Base-by-base conservation (phyloP, 2,888 invertebrate species). In the Agonopterix alstromeriana region DNA sequence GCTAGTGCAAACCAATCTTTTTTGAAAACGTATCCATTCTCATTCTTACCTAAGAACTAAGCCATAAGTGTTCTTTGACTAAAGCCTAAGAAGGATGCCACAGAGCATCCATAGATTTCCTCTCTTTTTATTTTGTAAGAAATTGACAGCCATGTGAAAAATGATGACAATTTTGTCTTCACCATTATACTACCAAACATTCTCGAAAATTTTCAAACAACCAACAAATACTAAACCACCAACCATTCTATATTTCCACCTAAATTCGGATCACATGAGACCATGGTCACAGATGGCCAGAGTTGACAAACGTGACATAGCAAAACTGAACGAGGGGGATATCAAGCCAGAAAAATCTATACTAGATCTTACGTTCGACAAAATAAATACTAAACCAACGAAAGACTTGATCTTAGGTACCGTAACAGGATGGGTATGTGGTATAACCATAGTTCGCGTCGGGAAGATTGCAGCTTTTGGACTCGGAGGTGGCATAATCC, bases 391-490 rank as follows among this genome's bases (percentile, higher is more conserved):
- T 17, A 76, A 67, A 12, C 72, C 75, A 8, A 74, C 67, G 27
- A 77, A 74, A 47, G 74, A 79, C 42, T 55, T 87, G 1, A 48
- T 78, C 7, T 42, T 83, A 10, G 87, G 87, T 0, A 83, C 84
- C 0, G 10, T 76, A 0, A 58, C 73, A 8, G 86, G 87, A 0
- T 86, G 95, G 95, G 70, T 93, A 14, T 92, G 94, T 8, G 96
- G 96, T 9, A 92, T 93, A 57, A 77, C 94, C 10, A 91, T 94
- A 27, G 92, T 94, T 82, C 95, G 94, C 82, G 91, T 98, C 47
- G 97, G 98, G 0, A 97, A 96, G 82, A 89, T 94, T 11, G 95
- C 96, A 0, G 97, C 98, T 0, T 92, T 96, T 50, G 95, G 97
- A 0, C 84, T 98, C 40, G 98, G 98, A 36, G 96, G 97, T 8